Base-by-base conservation (phyloP, 2,888 invertebrate species). In the Drosophila recens region DNA sequence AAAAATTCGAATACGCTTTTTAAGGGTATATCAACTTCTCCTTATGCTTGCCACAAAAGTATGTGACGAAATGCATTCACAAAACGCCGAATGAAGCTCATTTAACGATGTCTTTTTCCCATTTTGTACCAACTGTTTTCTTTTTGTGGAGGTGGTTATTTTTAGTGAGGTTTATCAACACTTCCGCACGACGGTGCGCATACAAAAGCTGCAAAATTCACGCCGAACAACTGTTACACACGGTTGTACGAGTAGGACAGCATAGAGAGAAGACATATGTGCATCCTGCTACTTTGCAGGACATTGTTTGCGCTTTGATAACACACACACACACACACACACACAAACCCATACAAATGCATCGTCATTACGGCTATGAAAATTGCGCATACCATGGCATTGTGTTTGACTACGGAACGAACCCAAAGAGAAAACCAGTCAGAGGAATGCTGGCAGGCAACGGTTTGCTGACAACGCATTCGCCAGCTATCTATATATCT, bases 261-360 rank as follows among this genome's bases (percentile, higher is more conserved):
- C 34, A 48, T 53, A 57, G 56, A 78, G 54, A 72, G 66, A 75
- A 77, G 70, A 75, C 68, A 82, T 82, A 79, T 79, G 83, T 82
- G 72, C 85, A 87, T 83, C 86, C 84, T 85, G 87, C 82, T 87
- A 86, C 85, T 87, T 89, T 86, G 80, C 86, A 86, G 89, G 87
- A 86, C 86, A 87, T 89, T 86, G 86, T 86, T 89, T 86, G 86
- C 74, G 70, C 82, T 87, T 82, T 84, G 89, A 89, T 86, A 87
- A 86, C 82, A 76, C 66, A 68, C 54, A 72, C 33, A 30, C 52
- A 58, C 38, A 65, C 48, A 58, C 23, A 63, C 27, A 38, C 23
- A 69, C 36, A 46, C 43, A 54, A 23, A 59, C 63, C 56, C 46
- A 61, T 46, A 65, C 56, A 68, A 62, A 70, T 61, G 67, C 68